Evolutionary conservation across 2,888 invertebrate species (phyloP).

Genomic region (Galeruca laticollis): DNA sequence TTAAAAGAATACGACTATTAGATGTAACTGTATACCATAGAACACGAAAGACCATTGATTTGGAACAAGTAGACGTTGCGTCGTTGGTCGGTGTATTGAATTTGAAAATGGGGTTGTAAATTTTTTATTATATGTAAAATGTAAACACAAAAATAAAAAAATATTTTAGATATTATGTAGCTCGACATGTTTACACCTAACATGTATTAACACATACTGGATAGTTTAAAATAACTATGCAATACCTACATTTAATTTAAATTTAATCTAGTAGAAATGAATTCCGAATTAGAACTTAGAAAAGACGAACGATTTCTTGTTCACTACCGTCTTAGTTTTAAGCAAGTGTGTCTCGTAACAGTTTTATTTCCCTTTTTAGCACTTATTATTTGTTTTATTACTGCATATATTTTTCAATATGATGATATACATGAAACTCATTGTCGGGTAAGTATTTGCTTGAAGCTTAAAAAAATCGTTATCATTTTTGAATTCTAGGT

Average conservation of each 20-base stretch:
- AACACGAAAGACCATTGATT: neutral
- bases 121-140: neutral
- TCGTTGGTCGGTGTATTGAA: neutral
- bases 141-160: neutral
- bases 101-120: constrained; percentile 14
- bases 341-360: constrained; percentile 84
- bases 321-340: constrained; percentile 81
- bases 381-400: constrained; percentile 87
- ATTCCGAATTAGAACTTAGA: constrained; percentile 34
- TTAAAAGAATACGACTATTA: no score
- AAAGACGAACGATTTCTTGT: constrained; percentile 66
- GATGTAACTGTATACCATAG: neutral
- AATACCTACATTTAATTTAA: neutral
- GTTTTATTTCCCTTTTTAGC: constrained; percentile 88
- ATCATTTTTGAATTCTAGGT: constrained; percentile 73
- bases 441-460: constrained; percentile 80
- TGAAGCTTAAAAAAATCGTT: neutral
- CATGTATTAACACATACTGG: neutral
- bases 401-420: constrained; percentile 90
- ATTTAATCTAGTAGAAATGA: constrained; percentile 19
- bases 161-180: neutral
- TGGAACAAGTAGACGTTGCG: neutral
- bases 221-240: neutral
- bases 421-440: constrained; percentile 96
- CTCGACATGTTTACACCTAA: neutral